phyloP scores from a whole-genome alignment of 2,797 vertebrate genomes.

The Masticophis lateralis region DNA sequence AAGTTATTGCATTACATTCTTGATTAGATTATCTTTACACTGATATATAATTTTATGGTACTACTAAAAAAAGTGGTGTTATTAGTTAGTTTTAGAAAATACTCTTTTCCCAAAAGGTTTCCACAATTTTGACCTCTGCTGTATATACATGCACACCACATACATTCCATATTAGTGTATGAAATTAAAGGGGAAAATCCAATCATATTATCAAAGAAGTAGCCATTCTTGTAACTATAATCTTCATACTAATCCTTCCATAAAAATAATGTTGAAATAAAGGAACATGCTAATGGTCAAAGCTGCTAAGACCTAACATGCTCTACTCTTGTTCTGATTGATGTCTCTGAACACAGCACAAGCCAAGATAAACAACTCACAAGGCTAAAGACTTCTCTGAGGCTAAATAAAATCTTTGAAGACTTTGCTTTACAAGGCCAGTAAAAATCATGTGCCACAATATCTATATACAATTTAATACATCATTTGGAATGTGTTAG shows the following conservation, averaged over 20 bases:
- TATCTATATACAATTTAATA: background rate
- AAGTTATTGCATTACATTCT: no score
- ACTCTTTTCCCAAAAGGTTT: no score
- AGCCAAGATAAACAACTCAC: conserved; percentile 19
- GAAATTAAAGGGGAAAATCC: background rate
- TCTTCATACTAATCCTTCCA: background rate
- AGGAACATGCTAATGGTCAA: background rate
- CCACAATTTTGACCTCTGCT: no score
- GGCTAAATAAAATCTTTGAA: conserved; percentile 1
- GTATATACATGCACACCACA: background rate
- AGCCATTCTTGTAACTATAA: background rate
- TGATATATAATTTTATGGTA: no score
- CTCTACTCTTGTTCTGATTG: background rate
- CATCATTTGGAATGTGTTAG: background rate
- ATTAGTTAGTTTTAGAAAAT: no score
- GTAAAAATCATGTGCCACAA: background rate
- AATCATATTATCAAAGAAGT: background rate
- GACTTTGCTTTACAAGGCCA: conserved; percentile 9
- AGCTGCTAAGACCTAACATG: conserved; percentile 21
- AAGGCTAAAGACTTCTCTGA: conserved; percentile 6
- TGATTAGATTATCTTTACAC: no score
- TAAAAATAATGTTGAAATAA: conserved; percentile 10
- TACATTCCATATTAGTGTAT: background rate
- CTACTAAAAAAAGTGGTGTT: no score
- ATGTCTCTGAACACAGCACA: conserved; percentile 6